Evolutionary conservation across 2,888 invertebrate genomes (phyloP).

Genomic region (Biston betularia): DNA sequence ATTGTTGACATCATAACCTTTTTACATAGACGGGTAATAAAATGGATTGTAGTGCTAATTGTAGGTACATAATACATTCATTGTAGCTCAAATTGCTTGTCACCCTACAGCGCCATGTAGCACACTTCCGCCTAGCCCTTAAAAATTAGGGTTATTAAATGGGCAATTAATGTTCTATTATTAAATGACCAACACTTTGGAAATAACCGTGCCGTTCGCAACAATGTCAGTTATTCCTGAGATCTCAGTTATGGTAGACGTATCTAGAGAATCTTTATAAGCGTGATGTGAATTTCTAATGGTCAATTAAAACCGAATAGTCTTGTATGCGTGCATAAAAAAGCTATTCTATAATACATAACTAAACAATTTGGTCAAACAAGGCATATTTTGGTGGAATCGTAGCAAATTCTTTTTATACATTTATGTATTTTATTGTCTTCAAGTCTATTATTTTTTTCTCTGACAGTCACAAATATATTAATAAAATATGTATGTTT

Average conservation of each 20-base stretch:
- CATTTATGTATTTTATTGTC: too few species aligned
- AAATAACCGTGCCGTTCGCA: not conserved
- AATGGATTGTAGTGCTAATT: too few species aligned
- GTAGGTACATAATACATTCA: not conserved
- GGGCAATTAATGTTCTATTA: conserved; percentile 25
- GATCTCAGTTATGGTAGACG: conserved; percentile 16
- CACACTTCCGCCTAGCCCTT: conserved; percentile 10
- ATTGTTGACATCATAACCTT: too few species aligned
- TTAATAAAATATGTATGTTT: too few species aligned
- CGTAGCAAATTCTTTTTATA: too few species aligned
- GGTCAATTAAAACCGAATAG: not conserved
- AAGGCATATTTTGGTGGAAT: not conserved
- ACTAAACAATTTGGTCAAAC: too few species aligned
- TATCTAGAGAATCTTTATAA: not conserved
- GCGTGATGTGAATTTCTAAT: conserved; percentile 5
- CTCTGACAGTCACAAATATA: too few species aligned
- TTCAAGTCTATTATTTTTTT: too few species aligned
- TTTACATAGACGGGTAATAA: too few species aligned
- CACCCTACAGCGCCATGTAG: not conserved
- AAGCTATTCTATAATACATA: too few species aligned
- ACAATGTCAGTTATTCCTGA: conserved; percentile 14
- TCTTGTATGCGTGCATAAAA: not conserved
- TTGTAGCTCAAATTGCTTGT: not conserved
- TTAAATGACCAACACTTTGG: conserved; percentile 12
- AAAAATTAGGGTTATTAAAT: conserved; percentile 16